Evolutionary conservation across 2,797 vertebrate species (phyloP).

Genomic region (Melanotaenia boesemani): DNA sequence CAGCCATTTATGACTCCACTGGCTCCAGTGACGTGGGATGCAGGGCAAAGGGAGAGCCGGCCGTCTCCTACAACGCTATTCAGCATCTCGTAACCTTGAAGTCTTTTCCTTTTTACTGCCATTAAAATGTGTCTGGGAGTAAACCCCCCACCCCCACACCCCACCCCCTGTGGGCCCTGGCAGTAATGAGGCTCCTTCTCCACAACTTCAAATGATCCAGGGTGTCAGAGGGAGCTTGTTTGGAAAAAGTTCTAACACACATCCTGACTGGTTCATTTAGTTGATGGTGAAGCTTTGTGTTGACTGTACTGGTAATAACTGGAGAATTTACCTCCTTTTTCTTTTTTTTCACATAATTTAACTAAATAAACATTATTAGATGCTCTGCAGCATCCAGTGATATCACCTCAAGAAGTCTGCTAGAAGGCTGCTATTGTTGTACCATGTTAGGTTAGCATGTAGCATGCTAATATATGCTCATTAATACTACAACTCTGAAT

Average conservation of each 20-base stretch:
- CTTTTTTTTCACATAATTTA: not conserved
- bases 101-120: slow-evolving; percentile 77
- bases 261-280: slow-evolving; percentile 65
- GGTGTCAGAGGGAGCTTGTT: slow-evolving; percentile 60
- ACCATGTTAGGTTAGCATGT: not conserved
- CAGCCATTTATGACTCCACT: slow-evolving; percentile 80
- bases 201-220: slow-evolving; percentile 75
- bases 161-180: slow-evolving; percentile 44
- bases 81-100: slow-evolving; percentile 77
- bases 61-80: slow-evolving; percentile 75
- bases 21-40: slow-evolving; percentile 81
- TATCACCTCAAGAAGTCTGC: no score
- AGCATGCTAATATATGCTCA: not conserved
- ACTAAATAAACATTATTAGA: not conserved
- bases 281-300: slow-evolving; percentile 40
- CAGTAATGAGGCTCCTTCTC: slow-evolving; percentile 76
- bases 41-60: slow-evolving; percentile 62
- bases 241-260: slow-evolving; percentile 51
- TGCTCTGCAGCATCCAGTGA: not conserved
- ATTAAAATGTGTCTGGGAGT: slow-evolving; percentile 78
- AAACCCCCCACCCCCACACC: slow-evolving; percentile 23
- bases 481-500: not conserved
- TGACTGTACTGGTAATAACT: slow-evolving; percentile 27
- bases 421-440: not conserved
- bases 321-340: slow-evolving; percentile 15